Base-by-base conservation (phyloP, 23 tunicate species). In the Aplidium turbinatum region DNA sequence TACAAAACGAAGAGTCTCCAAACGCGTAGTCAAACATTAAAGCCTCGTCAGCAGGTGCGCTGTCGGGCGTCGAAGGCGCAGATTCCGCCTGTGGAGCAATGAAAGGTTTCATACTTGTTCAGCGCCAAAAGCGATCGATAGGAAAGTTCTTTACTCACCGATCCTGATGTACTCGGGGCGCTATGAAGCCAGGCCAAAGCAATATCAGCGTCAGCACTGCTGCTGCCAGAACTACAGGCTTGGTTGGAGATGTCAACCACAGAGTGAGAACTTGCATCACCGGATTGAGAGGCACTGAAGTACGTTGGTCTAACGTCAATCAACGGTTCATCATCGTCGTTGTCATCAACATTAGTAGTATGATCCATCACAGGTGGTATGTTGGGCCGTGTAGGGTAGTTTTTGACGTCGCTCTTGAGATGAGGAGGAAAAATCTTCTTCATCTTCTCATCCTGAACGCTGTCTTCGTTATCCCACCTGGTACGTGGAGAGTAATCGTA, bases 151-250 rank as follows among this genome's bases (percentile, higher is more conserved):
- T n/a, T n/a, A n/a, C n/a, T n/a, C n/a, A n/a, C n/a, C n/a, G n/a
- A n/a, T n/a, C 16, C 51, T 3, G 51, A 35, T 20, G 72, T 35
- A 19, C 35, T 38, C 27, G 79, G 51, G 31, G 82, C 72, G 42
- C 45, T 61, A 25, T 47, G 36, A 33, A 77, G 72, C 82, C 82
- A 77, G 30, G 5, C 70, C 26, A 77, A 34, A 28, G 82, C 82
- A 29, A 61, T 45, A n/a, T 47, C 63, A 1, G 58, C 21, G 26
- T 66, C 72, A n/a, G 7, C 35, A n/a, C n/a, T n/a, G n/a, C n/a
- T 31, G 48, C 20, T 31, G n/a, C 70, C 7, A 1, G n/a, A n/a
- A n/a, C n/a, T n/a, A n/a, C n/a, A n/a, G n/a, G n/a, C n/a, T n/a
- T n/a, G n/a, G n/a, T n/a, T n/a, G n/a, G n/a, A n/a, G n/a, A n/a